phyloP scores from a whole-genome alignment of 30 jellyfish, hydroid and myxozoan species.

The Phacellophora camtschatica region DNA sequence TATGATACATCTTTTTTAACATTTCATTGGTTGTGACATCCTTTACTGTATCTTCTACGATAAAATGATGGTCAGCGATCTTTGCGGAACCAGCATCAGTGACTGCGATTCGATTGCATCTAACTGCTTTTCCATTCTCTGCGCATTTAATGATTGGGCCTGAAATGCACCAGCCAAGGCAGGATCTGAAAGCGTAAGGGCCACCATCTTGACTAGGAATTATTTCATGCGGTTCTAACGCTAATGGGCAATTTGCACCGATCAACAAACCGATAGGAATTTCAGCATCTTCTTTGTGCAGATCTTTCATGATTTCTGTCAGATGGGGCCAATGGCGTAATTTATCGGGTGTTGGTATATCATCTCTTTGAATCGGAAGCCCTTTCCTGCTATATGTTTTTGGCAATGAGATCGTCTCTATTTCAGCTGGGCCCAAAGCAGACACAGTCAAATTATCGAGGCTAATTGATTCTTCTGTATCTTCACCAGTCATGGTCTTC shows the following conservation, averaged over 20 bases:
- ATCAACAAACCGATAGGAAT: constrained; percentile 9
- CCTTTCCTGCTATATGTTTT: constrained; percentile 3
- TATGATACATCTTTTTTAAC: not conserved
- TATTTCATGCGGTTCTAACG: constrained; percentile 4
- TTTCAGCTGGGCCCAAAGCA: constrained; percentile 3
- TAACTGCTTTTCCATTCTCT: not conserved
- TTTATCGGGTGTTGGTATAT: not conserved
- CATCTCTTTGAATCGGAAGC: constrained; percentile 10
- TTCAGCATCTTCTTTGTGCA: not conserved
- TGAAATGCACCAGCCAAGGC: constrained; percentile 17
- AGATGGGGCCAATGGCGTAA: not conserved
- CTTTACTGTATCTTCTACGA: not conserved
- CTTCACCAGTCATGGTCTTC: constrained; percentile 2
- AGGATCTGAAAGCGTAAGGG: constrained; percentile 17
- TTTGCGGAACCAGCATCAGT: not conserved
- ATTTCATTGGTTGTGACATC: not conserved
- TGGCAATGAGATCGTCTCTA: not conserved
- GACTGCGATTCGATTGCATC: not conserved
- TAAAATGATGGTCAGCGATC: not conserved
- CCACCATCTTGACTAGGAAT: constrained; percentile 9
- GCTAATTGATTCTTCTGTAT: not conserved
- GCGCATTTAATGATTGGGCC: constrained; percentile 6
- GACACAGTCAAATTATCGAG: constrained; percentile 14
- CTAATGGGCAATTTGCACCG: constrained; percentile 31
- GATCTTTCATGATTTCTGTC: not conserved